These are phyloP conservation scores for Indri indri DNA, from an alignment of 2,113 vertebrate species.

Conservation along the genomic window DNA sequence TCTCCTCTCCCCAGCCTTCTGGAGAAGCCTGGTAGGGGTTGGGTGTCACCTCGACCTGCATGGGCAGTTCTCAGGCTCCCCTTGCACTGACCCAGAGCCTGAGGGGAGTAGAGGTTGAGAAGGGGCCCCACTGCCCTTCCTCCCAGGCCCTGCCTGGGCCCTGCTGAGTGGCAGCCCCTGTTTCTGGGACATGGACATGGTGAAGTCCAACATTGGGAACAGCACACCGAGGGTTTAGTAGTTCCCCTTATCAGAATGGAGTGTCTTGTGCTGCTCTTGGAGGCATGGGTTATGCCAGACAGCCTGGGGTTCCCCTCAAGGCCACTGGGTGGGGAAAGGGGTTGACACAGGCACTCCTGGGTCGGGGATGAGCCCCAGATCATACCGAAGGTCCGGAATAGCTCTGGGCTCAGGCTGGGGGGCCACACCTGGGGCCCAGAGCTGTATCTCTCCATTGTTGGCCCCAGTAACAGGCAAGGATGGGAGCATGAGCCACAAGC, in stretches of 20 bases:
- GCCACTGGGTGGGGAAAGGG: background rate
- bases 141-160: too few relatives aligned
- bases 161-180: background rate
- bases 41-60: too few relatives aligned
- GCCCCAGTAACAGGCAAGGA: accelerated
- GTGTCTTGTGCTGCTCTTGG: background rate
- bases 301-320: background rate
- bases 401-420: background rate
- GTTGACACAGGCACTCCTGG: background rate
- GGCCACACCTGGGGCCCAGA: background rate
- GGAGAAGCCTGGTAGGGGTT: too few relatives aligned
- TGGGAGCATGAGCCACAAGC: background rate
- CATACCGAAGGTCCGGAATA: background rate
- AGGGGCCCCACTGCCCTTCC: too few relatives aligned
- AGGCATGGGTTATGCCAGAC: background rate
- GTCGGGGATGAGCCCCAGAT: background rate
- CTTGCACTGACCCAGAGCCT: too few relatives aligned
- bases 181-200: background rate
- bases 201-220: too few relatives aligned
- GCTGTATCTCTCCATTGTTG: background rate
- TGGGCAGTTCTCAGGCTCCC: too few relatives aligned
- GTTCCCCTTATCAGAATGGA: background rate
- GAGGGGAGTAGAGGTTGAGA: too few relatives aligned
- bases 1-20: background rate
- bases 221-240: too few relatives aligned